Evolutionary conservation across 2,797 vertebrate species (phyloP).

Genomic region (Sphenodon punctatus): DNA sequence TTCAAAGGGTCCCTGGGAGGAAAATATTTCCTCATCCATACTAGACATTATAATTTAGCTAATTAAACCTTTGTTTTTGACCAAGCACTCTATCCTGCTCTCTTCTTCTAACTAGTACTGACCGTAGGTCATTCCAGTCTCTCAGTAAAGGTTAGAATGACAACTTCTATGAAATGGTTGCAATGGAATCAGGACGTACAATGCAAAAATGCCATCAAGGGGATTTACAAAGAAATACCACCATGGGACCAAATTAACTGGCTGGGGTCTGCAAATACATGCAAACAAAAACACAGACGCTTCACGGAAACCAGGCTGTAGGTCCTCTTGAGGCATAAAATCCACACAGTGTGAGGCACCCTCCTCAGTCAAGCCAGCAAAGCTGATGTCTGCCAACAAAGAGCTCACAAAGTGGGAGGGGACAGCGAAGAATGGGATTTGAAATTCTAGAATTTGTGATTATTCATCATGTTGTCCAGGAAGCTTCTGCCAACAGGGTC

Average conservation of each 20-base stretch:
- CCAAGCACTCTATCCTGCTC: too few relatives aligned
- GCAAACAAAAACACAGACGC: too few relatives aligned
- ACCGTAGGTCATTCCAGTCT: not conserved
- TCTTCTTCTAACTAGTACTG: not conserved
- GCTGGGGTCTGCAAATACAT: not conserved
- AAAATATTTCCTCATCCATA: fast-evolving
- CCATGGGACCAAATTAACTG: not conserved
- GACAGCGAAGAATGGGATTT: not conserved
- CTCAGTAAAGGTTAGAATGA: not conserved
- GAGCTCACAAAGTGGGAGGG: not conserved
- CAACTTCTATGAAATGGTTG: not conserved
- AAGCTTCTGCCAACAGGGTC: not conserved
- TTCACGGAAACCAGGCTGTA: not conserved
- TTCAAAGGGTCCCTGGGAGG: too few relatives aligned
- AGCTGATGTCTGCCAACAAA: not conserved
- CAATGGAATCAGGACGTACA: not conserved
- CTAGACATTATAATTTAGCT: not conserved
- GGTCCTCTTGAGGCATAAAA: not conserved
- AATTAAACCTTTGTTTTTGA: too few relatives aligned
- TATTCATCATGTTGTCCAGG: not conserved
- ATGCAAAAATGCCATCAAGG: not conserved
- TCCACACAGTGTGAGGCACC: not conserved
- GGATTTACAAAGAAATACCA: not conserved
- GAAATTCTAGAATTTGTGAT: not conserved
- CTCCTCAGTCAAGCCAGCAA: not conserved